Base-by-base conservation (phyloP, 2,797 vertebrate genomes). In the Ctenopoma kingsleyae region DNA sequence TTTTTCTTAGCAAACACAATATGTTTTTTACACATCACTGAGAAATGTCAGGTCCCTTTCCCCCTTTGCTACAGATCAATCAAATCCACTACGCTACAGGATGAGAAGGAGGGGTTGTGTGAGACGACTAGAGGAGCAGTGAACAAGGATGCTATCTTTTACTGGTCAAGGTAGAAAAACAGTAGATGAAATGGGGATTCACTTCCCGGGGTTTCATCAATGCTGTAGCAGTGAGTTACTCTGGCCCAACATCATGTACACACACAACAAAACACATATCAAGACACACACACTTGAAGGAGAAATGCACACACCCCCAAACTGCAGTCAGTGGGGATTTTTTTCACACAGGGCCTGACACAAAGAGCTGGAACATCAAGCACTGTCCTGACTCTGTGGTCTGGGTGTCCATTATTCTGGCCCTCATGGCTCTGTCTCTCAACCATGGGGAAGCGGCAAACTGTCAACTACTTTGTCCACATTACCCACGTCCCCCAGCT, bases 401-500 rank as follows among this genome's bases (percentile, higher is more conserved):
- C 82, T 65, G 81, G 71, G 75, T 84, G 89, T 92, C 89, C 87
- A 91, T 92, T 93, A 90, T 85, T 74, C 74, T 57, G 71, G 87
- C 85, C 82, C 87, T 88, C 76, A 72, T 75, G 80, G 83, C 87
- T 88, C 89, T 76, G 84, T 86, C 89, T 86, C 87, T 88, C 85
- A 87, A 88, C 90, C 90, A 82, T 82, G 67, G 90, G 91, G 88
- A 92, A 92, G 85, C 82, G 47, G 90, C 86, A 91, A 91, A 91
- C 90, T 89, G 83, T 92, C 90, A 90, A 90, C 89, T 91, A 91
- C 89, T 93, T 93, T 91, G 92, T 93, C 93, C 93, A 94, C 91
- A 93, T 94, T 94, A 94, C 91, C 91, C 90, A 90, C 74, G 90
- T 94, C 92, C 93, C 93, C 91, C 88, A 92, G 91, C 90, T 89